Base-by-base conservation (phyloP, 1,140 invertebrate species). In the Pemphigus obesinymphae region DNA sequence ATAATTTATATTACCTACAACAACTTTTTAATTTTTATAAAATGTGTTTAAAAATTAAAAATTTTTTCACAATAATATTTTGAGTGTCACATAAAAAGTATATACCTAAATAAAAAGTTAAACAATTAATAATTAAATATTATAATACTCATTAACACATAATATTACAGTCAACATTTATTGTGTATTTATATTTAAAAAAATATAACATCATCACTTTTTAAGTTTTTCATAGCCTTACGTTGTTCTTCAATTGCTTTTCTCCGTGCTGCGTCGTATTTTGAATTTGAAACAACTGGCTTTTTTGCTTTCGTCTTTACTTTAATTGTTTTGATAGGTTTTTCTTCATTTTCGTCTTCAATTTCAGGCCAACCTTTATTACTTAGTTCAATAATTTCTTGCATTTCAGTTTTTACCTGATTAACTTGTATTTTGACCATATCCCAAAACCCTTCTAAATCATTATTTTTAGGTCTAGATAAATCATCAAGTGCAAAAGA, bases 181-280 rank as follows among this genome's bases (percentile, higher is more conserved):
- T 40, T 17, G 37, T 4, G 23, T 29, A 4, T 23, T 34, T 37
- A 37, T 17, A 34, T 2, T 61, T 45, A 80, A 43, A 61, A 80
- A 80, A 80, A 80, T 63, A 80, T 80, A 80, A 80, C n/a, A 63
- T 80, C 76, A 29, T 80, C 76, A 45, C 20, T 80, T 80, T 80
- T 80, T 40, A 58, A 58, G 23, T 80, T 63, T 63, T 80, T 80
- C 76, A 80, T 80, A 20, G 76, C 76, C 29, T 80, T 80, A 2
- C 76, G 76, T 31, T 80, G 76, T 29, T 80, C 76, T 80, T 80
- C 76, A 63, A 80, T 80, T 45, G 76, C 76, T 61, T 80, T 80
- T 80, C 26, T 80, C 15, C 76, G 34, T 45, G 76, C 76, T 3
- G 76, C 40, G 13, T 80, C 76, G 29, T 80, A 80, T 29, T 80